Evolutionary conservation across 2,113 vertebrate genomes (phyloP), one percentile per base, ranked within the genome.

Genomic region (Phoenicopterus ruber): DNA sequence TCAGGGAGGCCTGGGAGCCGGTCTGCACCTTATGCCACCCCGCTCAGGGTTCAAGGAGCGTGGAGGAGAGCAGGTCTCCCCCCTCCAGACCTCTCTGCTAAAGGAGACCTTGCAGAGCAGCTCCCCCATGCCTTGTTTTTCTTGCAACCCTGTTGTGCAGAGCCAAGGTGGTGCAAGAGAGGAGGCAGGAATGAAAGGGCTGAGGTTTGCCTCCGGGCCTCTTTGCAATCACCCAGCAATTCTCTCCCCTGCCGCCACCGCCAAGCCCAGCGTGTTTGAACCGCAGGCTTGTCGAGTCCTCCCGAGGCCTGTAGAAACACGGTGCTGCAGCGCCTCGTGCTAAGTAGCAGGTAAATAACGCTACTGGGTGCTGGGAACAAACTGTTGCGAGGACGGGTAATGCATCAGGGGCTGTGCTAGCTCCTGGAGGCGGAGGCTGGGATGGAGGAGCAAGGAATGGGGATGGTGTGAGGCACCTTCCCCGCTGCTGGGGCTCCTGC

Each of bases 131-230:
- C 82, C 83, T 96, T 96, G 96, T 97, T 98, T 97, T 96, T 88
- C 86, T 92, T 55, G 93, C 91, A 87, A 40, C 36, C 24, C 55
- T 85, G 94, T 4, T 25, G 31, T 70, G 57, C 7, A 17, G 55
- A 96, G 85, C 82, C 36, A 25, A 90, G 94, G 84, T 91, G 97
- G 95, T 96, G 97, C 95, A 98, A 97, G 86, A 72, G 78, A 73
- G 44, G 89, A 94, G 92, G 88, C 65, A 96, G 95, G 95, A 96
- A 97, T 96, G 91, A 96, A 96, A 98, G 93, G 88, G 90, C 82
- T 97, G 96, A 95, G 94, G 91, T 96, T 97, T 95, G 96, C 96
- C 96, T 88, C 28, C 14, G 2, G 97, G 94, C 71, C 47, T 96
- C 94, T 96, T 93, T 92, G 96, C 96, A 97, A 97, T 95, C 94